Evolutionary conservation across 1,140 invertebrate species (phyloP), one percentile per base, ranked within the genome.

Genomic region (Brachionus koreanus): DNA sequence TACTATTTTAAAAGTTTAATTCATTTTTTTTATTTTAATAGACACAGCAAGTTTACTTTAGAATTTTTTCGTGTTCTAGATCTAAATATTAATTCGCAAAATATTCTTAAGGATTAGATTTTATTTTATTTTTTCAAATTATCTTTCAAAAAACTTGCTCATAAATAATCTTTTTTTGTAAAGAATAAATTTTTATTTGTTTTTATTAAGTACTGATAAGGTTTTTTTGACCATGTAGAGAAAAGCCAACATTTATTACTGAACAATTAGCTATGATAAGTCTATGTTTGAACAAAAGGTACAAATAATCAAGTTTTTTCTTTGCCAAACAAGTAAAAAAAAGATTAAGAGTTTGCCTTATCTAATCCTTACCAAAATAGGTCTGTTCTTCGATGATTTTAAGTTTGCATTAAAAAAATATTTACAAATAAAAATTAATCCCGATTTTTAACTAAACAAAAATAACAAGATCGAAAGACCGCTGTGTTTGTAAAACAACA

Each of bases 321-420:
- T 49, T 49, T 49, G 43, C 43, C 43, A 49, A 49, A 49, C 43
- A 49, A 49, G 13, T 16, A 49, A 49, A 49, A n/a, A 49, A n/a
- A 16, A 2, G 16, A 49, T n/a, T n/a, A n/a, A 23, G 19, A 57
- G 19, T 19, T 65, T 5, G 10, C 10, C 63, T 65, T 65, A 65
- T 29, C 63, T 65, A 65, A 65, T 65, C 63, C 63, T 65, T 12
- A 65, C 63, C 63, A 65, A 65, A 65, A 33, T 37, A 65, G 33
- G n/a, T 33, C 63, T 65, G 49, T 57, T 23, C 19, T 57, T 23
- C 5, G 49, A 19, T 57, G 49, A 57, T 6, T 57, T 57, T 23
- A 19, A 57, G 19, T 57, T 57, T 57, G 49, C 49, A 25, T 57
- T n/a, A n/a, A 57, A n/a, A 57, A 57, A 19, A 57, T 6, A 16